Evolutionary conservation across 2,888 invertebrate species (phyloP).

Genomic region (Drosophila vallismaia): DNA sequence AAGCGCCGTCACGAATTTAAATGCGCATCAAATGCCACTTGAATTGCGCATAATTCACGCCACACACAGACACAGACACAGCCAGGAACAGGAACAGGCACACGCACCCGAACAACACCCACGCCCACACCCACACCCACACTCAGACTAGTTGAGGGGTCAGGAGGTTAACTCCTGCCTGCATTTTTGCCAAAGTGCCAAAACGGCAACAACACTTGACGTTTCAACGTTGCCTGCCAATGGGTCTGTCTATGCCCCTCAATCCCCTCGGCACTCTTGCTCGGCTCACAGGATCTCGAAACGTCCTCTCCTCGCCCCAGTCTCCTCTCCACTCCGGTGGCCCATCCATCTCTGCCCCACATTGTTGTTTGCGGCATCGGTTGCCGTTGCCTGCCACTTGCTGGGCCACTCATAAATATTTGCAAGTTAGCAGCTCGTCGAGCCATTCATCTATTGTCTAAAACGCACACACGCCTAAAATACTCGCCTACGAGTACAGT

Average conservation of each 20-base stretch:
- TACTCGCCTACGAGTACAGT: slow-evolving; percentile 13
- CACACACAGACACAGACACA: slow-evolving; percentile 38
- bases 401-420: slow-evolving; percentile 78
- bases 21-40: slow-evolving; percentile 76
- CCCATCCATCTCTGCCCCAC: slow-evolving; percentile 41
- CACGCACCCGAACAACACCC: slow-evolving; percentile 2
- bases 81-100: slow-evolving; percentile 6
- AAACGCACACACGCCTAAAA: slow-evolving; percentile 49
- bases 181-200: slow-evolving; percentile 79
- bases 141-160: slow-evolving; percentile 40
- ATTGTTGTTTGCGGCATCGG: slow-evolving; percentile 48
- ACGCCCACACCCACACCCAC: slow-evolving; percentile 10
- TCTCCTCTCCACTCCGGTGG: background rate
- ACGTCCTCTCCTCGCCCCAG: slow-evolving; percentile 8
- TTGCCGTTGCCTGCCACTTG: slow-evolving; percentile 64
- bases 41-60: slow-evolving; percentile 78
- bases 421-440: slow-evolving; percentile 81
- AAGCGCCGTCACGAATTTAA: slow-evolving; percentile 74
- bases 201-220: slow-evolving; percentile 76
- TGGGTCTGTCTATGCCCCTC: slow-evolving; percentile 23
- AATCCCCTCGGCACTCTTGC: background rate
- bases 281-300: background rate
- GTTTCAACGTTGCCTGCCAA: slow-evolving; percentile 67
- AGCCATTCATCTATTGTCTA: slow-evolving; percentile 74
- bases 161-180: slow-evolving; percentile 70